These are phyloP conservation scores for Tenthredo amoena DNA, from an alignment of 2,888 invertebrate species.

Conservation along the genomic window DNA sequence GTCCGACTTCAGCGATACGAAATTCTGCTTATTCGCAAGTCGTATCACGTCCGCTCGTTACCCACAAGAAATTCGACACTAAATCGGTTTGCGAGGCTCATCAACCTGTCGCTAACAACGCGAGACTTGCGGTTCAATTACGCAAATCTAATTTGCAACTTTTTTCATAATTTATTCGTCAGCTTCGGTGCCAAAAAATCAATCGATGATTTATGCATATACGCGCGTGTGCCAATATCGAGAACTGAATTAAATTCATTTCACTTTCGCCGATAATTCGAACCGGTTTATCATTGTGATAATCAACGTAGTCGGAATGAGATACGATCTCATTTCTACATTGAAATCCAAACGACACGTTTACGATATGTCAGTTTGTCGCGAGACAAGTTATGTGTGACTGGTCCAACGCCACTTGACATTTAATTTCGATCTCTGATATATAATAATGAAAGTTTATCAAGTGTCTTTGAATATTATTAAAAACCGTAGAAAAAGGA, in stretches of 20 bases:
- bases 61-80: background rate
- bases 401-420: background rate
- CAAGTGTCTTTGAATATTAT: background rate
- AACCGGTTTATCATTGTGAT: background rate
- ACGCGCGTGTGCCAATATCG: background rate
- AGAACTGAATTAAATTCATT: background rate
- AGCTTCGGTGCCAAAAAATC: background rate
- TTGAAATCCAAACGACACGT: background rate
- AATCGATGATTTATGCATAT: background rate
- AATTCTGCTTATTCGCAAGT: background rate
- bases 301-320: background rate
- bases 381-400: background rate
- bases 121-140: background rate
- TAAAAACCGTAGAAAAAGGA: background rate
- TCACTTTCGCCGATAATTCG: slow-evolving; percentile 1
- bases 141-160: background rate
- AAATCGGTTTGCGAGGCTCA: background rate
- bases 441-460: background rate
- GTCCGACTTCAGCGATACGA: background rate
- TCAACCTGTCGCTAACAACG: background rate
- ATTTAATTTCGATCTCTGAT: background rate
- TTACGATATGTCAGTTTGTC: background rate
- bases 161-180: background rate
- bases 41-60: background rate
- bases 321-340: slow-evolving; percentile 1